phyloP scores from a whole-genome alignment of 2,797 vertebrate genomes.

The Sebastes nivosus region DNA sequence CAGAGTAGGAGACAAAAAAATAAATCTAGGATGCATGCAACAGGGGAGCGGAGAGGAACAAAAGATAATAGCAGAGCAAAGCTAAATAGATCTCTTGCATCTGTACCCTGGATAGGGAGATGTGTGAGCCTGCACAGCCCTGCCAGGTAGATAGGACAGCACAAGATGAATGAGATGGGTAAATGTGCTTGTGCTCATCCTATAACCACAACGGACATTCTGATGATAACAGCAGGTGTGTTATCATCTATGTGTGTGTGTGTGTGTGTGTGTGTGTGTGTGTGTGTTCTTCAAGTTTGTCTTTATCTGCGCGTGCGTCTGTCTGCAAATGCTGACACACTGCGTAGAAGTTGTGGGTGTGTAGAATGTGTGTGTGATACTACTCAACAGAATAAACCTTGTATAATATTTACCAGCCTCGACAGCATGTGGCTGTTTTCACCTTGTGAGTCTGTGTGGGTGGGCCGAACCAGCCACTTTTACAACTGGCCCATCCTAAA shows the following conservation, averaged over 20 bases:
- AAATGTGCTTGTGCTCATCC: conserved; percentile 74
- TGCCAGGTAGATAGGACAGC: conserved; percentile 62
- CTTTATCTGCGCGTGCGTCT: conserved; percentile 3
- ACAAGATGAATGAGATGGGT: conserved; percentile 79
- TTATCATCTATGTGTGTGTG: conserved; percentile 19
- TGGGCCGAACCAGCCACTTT: rapidly evolving
- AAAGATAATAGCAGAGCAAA: conserved; percentile 53
- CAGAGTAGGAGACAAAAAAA: conserved; percentile 21
- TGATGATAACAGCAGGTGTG: conserved; percentile 66
- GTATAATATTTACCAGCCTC: neutral
- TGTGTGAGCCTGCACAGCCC: conserved; percentile 54
- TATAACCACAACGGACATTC: conserved; percentile 65
- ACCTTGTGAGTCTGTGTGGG: neutral
- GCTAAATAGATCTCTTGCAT: conserved; percentile 64
- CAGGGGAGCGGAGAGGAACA: conserved; percentile 21
- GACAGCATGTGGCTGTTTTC: neutral
- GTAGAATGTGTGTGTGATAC: neutral
- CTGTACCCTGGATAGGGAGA: conserved; percentile 56
- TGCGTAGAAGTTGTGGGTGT: neutral
- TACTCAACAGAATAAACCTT: neutral
- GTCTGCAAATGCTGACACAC: conserved; percentile 8
- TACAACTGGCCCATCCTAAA: neutral
- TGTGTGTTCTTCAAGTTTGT: conserved; percentile 9
- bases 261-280: neutral
- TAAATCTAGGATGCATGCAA: conserved; percentile 31